These are phyloP conservation scores for Triplophysa tibetana DNA, from an alignment of 2,113 vertebrate species.

Conservation along the genomic window DNA sequence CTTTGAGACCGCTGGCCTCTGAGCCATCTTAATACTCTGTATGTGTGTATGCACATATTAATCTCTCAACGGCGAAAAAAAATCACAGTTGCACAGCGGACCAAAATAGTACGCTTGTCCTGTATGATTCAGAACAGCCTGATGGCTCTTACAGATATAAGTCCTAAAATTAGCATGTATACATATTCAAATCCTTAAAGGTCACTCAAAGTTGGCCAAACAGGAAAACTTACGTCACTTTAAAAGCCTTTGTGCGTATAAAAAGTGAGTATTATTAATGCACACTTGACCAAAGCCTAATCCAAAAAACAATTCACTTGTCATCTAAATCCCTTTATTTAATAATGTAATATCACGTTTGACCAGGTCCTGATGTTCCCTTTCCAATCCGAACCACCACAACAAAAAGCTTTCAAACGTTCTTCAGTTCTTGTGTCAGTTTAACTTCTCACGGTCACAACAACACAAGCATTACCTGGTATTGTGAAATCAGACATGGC, in stretches of 20 bases:
- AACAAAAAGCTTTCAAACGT: constrained; percentile 6
- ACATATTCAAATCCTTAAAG: constrained; percentile 33
- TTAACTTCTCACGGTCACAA: neutral
- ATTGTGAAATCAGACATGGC: constrained; percentile 35
- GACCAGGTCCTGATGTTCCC: neutral
- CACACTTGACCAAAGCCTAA: neutral
- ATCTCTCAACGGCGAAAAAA: neutral
- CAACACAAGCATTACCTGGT: constrained; percentile 11
- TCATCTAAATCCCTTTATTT: neutral
- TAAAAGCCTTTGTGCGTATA: neutral
- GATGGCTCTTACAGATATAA: constrained; percentile 23
- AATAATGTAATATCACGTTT: neutral
- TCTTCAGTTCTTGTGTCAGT: constrained; percentile 4
- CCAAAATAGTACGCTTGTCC: constrained; percentile 31
- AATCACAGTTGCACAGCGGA: constrained; percentile 22
- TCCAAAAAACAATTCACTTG: neutral
- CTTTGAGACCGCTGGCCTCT: neutral
- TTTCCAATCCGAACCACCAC: neutral
- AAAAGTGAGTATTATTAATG: neutral
- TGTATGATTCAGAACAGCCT: constrained; percentile 29
- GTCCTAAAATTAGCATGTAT: constrained; percentile 34
- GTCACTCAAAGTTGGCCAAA: constrained; percentile 12
- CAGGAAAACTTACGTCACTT: neutral
- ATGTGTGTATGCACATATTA: constrained; percentile 29
- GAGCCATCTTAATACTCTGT: neutral